These are phyloP conservation scores for Prorops nasuta DNA, from an alignment of 1,140 invertebrate species.

Conservation along the genomic window DNA sequence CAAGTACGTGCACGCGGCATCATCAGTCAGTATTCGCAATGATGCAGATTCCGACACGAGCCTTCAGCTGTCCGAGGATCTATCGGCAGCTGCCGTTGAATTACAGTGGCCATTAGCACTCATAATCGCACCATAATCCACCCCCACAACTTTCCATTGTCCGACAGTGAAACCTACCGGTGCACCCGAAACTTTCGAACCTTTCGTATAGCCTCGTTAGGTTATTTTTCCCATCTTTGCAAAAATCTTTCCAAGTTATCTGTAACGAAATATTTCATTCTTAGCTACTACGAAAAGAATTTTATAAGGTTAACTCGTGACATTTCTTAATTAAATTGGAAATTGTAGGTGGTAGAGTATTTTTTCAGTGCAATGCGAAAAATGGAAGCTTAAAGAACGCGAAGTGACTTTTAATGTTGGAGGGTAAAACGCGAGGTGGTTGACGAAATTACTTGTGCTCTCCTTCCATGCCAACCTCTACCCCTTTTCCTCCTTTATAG, in stretches of 20 bases:
- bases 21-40: conserved; percentile 19
- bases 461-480: conserved; percentile 11
- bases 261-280: too few relatives aligned
- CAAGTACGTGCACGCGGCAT: conserved; percentile 11
- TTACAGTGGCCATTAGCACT: conserved; percentile 20
- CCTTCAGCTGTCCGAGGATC: conserved; percentile 28
- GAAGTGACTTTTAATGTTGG: too few relatives aligned
- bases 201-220: too few relatives aligned
- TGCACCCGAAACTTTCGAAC: too few relatives aligned
- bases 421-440: conserved; percentile 33
- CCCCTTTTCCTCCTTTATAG: neutral
- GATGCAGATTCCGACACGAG: conserved; percentile 13
- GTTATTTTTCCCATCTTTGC: too few relatives aligned
- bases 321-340: too few relatives aligned
- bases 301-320: too few relatives aligned
- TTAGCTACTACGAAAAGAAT: too few relatives aligned
- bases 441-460: conserved; percentile 43
- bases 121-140: neutral
- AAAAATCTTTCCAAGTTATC: too few relatives aligned
- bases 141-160: conserved; percentile 19
- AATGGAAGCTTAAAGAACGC: too few relatives aligned
- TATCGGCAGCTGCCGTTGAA: conserved; percentile 38
- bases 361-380: too few relatives aligned
- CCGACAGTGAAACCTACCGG: neutral
- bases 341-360: too few relatives aligned